Percentiles rank a stretch among this genome's conserved stretches.
These are phyloP conservation scores for Budorcas taxicolor DNA, from an alignment of 2,113 vertebrate genomes.

Conservation along the genomic window DNA sequence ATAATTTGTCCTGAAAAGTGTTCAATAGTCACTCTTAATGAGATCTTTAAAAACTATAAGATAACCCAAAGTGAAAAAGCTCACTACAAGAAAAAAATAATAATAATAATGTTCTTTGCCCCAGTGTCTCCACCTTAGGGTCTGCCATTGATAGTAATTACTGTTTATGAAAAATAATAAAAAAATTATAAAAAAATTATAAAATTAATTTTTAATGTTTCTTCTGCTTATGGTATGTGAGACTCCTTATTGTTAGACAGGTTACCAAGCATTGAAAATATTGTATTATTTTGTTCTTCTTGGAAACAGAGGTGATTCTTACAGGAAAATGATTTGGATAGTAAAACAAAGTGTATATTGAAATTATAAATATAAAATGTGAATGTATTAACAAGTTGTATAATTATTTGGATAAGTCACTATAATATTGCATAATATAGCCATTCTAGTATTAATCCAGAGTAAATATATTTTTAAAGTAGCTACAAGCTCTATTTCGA, in stretches of 20 bases:
- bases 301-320: background rate
- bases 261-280: background rate
- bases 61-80: background rate
- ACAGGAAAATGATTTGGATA: background rate
- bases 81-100: background rate
- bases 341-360: background rate
- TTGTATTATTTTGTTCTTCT: background rate
- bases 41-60: background rate
- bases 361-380: background rate
- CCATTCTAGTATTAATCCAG: background rate
- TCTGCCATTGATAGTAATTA: background rate
- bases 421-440: background rate
- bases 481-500: background rate
- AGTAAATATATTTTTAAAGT: background rate
- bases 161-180: background rate
- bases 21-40: background rate
- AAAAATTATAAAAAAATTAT: background rate
- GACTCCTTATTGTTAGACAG: background rate
- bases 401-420: background rate
- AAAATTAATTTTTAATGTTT: background rate
- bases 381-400: background rate
- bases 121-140: background rate
- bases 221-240: background rate
- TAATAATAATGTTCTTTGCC: background rate
- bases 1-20: background rate